phyloP scores from a whole-genome alignment of 2,113 vertebrate genomes.

The Accipiter cooperii region DNA sequence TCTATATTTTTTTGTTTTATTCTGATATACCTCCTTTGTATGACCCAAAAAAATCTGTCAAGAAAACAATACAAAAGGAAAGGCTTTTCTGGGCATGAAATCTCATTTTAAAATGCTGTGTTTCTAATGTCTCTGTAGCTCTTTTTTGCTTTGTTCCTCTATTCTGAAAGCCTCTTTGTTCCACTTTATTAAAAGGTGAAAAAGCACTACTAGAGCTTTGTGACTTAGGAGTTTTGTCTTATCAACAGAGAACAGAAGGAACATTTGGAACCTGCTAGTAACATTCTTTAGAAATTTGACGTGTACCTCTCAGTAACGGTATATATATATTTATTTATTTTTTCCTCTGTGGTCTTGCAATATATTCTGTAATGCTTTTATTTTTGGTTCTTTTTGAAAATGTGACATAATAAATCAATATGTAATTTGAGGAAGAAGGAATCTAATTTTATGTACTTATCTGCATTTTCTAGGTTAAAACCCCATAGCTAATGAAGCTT shows the following conservation, averaged over 20 bases:
- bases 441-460: not conserved
- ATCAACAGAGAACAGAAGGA: constrained; percentile 9
- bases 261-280: not conserved
- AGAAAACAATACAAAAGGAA: not conserved
- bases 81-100: not conserved
- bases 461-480: not conserved
- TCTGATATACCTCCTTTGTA: not conserved
- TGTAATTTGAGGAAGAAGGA: not conserved
- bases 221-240: constrained; percentile 14
- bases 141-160: not conserved
- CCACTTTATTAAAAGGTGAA: not conserved
- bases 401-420: not conserved
- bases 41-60: not conserved
- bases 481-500: not conserved
- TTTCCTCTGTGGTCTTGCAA: not conserved
- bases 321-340: no score
- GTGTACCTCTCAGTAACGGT: not conserved
- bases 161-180: not conserved
- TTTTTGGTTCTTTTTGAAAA: not conserved
- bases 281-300: not conserved
- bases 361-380: not conserved
- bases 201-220: not conserved
- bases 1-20: not conserved
- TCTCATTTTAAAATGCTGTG: not conserved
- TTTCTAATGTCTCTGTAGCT: not conserved